Percentiles rank a stretch among this genome's conserved stretches.
Evolutionary conservation across 2,797 vertebrate species (phyloP).

Genomic region (Hydrolagus colliei): DNA sequence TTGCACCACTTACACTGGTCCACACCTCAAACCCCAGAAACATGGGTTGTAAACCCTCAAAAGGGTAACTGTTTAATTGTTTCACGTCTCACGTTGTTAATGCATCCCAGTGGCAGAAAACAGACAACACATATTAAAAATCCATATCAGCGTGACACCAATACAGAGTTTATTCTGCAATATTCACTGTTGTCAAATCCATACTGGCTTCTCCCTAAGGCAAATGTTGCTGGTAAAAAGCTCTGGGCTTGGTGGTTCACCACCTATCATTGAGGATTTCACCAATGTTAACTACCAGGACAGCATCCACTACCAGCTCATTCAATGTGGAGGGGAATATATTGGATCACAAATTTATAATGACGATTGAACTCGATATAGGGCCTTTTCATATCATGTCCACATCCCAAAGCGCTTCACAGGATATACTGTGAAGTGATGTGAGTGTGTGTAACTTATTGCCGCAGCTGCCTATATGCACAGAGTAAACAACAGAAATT

Average conservation of each 20-base stretch:
- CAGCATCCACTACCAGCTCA: too few relatives aligned
- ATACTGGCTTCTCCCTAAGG: not conserved
- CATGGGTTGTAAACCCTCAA: not conserved
- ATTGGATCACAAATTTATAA: too few relatives aligned
- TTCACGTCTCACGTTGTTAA: not conserved
- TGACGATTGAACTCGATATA: too few relatives aligned
- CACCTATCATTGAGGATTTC: too few relatives aligned
- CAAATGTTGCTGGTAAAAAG: not conserved
- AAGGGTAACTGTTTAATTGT: not conserved
- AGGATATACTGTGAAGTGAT: too few relatives aligned
- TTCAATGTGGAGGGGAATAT: too few relatives aligned
- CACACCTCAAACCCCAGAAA: not conserved
- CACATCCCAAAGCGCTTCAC: too few relatives aligned
- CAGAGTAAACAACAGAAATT: too few relatives aligned
- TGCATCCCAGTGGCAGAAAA: not conserved
- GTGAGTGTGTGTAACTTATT: too few relatives aligned
- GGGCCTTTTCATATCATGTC: too few relatives aligned
- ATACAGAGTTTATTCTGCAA: not conserved
- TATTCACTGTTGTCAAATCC: not conserved
- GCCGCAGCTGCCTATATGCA: too few relatives aligned
- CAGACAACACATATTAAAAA: not conserved
- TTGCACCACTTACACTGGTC: not conserved
- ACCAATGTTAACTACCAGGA: too few relatives aligned
- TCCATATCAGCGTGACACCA: not conserved
- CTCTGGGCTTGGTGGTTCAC: not conserved